Conservation (phyloP, 1,140 invertebrate species). For the Heliconius eleuchia region DNA sequence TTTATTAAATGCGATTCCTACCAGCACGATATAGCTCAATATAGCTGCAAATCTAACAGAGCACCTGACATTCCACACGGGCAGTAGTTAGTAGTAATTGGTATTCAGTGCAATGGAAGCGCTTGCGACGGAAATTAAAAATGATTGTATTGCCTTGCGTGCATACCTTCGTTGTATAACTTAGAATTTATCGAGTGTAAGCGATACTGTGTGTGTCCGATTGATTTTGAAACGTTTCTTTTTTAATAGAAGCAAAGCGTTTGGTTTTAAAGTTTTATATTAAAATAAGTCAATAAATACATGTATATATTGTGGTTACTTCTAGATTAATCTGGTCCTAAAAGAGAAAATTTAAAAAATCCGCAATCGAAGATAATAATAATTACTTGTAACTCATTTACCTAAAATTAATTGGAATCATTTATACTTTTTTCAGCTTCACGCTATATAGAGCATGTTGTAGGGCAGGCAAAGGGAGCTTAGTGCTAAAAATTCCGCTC, state of each 20-base stretch:
- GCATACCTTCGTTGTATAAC: slow-evolving; percentile 45
- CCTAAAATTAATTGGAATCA: too few species aligned
- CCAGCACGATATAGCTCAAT: neutral
- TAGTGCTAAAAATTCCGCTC: too few species aligned
- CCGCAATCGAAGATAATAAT: too few species aligned
- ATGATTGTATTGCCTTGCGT: slow-evolving; percentile 67
- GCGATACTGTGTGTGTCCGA: slow-evolving; percentile 28
- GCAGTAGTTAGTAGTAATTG: slow-evolving; percentile 71
- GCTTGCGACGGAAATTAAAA: slow-evolving; percentile 68
- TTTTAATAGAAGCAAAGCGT: neutral
- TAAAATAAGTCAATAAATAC: neutral
- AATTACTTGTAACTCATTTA: too few species aligned
- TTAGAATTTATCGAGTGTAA: slow-evolving; percentile 43
- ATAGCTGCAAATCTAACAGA: slow-evolving; percentile 50
- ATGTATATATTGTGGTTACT: neutral
- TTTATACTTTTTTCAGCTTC: too few species aligned
- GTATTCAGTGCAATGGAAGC: slow-evolving; percentile 69
- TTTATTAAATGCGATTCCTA: neutral
- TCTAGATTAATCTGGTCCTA: too few species aligned
- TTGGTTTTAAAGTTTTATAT: too few species aligned
- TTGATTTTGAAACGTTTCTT: neutral
- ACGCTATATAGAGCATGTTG: too few species aligned
- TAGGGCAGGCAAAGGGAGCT: too few species aligned
- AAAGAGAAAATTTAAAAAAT: too few species aligned
- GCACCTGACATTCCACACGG: slow-evolving; percentile 60